A percentile compares a stretch with the other conserved stretches of the same genome.
These are phyloP conservation scores for Tachystola acroxantha DNA, from an alignment of 2,888 invertebrate species.

Conservation along the genomic window DNA sequence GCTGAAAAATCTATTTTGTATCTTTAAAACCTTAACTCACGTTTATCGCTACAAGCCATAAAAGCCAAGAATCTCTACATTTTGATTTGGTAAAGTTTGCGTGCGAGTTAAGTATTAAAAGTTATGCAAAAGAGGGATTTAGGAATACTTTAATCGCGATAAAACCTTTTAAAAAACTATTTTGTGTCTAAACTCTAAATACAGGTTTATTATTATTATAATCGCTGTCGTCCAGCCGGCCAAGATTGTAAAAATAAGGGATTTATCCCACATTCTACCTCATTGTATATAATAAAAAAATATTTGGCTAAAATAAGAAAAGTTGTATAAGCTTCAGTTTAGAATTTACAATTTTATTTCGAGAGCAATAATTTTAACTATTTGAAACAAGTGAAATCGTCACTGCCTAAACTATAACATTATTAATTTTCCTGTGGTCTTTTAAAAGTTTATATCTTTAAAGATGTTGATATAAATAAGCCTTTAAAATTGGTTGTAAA, in stretches of 20 bases:
- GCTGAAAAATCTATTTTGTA: no score
- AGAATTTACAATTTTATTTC: conserved; percentile 39
- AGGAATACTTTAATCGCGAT: no score
- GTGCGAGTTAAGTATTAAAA: no score
- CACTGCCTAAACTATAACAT: conserved; percentile 48
- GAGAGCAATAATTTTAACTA: conserved; percentile 58
- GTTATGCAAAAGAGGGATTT: no score
- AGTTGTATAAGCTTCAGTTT: conserved; percentile 44
- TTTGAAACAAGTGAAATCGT: conserved; percentile 24
- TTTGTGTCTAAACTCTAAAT: no score
- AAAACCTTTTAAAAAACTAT: no score
- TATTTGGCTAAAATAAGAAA: conserved; percentile 68
- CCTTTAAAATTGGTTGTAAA: conserved; percentile 15
- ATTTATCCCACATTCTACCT: conserved; percentile 67
- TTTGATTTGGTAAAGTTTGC: no score
- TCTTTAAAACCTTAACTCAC: no score
- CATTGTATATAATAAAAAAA: conserved; percentile 66
- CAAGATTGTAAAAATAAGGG: conserved; percentile 54
- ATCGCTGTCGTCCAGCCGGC: conserved; percentile 43
- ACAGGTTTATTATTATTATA: neutral
- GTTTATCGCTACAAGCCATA: no score
- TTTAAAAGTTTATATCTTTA: conserved; percentile 15
- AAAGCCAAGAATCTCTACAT: no score
- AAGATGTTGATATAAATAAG: conserved; percentile 11
- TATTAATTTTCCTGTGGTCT: conserved; percentile 22